phyloP scores from a whole-genome alignment of 1,140 invertebrate genomes.

The Psix sp. region DNA sequence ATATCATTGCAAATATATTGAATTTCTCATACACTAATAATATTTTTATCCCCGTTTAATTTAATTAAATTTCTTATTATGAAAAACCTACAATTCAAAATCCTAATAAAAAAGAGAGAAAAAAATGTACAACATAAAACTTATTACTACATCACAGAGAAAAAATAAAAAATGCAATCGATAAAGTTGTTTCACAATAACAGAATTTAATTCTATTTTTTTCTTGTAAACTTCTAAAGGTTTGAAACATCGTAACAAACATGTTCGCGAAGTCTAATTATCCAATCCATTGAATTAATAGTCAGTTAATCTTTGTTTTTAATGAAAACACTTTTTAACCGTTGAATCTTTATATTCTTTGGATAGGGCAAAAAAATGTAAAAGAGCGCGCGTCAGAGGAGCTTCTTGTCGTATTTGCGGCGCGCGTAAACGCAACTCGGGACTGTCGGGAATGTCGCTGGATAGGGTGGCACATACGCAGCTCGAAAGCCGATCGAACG shows the following conservation, averaged over 20 bases:
- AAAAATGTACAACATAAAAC: too few species aligned
- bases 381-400: slow-evolving; percentile 14
- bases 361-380: slow-evolving; percentile 14
- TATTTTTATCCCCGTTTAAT: too few species aligned
- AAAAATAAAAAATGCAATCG: too few species aligned
- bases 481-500: slow-evolving; percentile 53
- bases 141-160: too few species aligned
- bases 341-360: slow-evolving; percentile 29
- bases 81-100: too few species aligned
- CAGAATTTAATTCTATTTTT: background rate
- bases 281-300: slow-evolving; percentile 54
- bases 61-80: too few species aligned
- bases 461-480: slow-evolving; percentile 40
- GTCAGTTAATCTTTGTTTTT: slow-evolving; percentile 54
- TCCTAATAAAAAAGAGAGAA: too few species aligned
- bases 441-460: slow-evolving; percentile 19
- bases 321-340: slow-evolving; percentile 43
- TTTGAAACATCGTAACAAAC: slow-evolving; percentile 23
- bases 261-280: slow-evolving; percentile 40
- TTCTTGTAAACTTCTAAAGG: background rate
- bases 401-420: slow-evolving; percentile 46
- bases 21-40: too few species aligned
- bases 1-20: too few species aligned
- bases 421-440: slow-evolving; percentile 42
- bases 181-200: too few species aligned